A percentile compares a stretch with the other conserved stretches of the same genome.
These are phyloP conservation scores for Berghia stephanieae DNA, from an alignment of 1,140 invertebrate genomes.

Conservation along the genomic window DNA sequence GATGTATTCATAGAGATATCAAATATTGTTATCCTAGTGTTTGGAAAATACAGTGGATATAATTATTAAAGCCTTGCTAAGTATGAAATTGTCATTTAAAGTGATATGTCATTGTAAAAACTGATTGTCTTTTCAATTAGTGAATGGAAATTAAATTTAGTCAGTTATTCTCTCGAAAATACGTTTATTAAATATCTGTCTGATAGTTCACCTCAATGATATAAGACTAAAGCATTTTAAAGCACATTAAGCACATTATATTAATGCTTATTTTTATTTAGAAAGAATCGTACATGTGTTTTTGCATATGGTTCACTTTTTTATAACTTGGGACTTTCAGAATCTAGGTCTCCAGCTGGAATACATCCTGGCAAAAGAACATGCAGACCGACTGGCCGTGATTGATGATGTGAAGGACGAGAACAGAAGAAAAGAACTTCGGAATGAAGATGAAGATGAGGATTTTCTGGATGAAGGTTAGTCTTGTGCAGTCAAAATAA, in stretches of 20 bases:
- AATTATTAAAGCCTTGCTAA: too few species aligned
- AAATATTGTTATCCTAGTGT: too few species aligned
- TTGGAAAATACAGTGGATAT: too few species aligned
- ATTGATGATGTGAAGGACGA: constrained; percentile 78
- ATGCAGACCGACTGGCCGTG: constrained; percentile 75
- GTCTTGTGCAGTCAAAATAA: background rate
- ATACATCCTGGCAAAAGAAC: constrained; percentile 69
- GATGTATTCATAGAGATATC: too few species aligned
- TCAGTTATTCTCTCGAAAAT: too few species aligned
- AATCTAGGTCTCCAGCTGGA: constrained; percentile 87
- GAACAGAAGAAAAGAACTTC: constrained; percentile 80
- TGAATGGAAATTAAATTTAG: too few species aligned
- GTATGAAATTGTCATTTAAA: too few species aligned
- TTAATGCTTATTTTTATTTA: background rate
- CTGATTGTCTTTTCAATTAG: too few species aligned
- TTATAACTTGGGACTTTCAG: constrained; percentile 67
- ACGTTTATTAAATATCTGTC: too few species aligned
- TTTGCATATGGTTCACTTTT: background rate
- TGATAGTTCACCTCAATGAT: too few species aligned
- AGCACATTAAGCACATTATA: background rate
- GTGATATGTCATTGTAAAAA: too few species aligned
- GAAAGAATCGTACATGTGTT: background rate
- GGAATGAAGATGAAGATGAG: constrained; percentile 94
- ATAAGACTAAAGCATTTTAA: too few species aligned
- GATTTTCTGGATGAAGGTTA: constrained; percentile 96